Conservation (phyloP, 2,797 vertebrate genomes). For the Sebastes matsubarae region DNA sequence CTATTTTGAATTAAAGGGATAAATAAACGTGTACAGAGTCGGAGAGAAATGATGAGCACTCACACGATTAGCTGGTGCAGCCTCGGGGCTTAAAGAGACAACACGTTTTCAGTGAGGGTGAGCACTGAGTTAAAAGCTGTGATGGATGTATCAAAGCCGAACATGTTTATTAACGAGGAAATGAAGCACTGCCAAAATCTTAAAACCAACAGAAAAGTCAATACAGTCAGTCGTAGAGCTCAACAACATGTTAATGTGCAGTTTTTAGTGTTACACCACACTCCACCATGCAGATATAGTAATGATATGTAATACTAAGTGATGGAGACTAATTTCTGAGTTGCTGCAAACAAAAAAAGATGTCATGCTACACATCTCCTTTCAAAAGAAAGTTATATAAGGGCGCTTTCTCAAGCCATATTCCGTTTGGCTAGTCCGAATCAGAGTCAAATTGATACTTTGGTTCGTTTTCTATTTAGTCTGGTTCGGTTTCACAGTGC, state of each 20-base stretch:
- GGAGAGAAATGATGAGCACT: constrained; percentile 31
- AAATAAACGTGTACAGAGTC: constrained; percentile 22
- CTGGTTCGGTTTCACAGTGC: too few species aligned
- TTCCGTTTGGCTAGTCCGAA: too few species aligned
- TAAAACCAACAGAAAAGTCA: background rate
- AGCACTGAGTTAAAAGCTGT: constrained; percentile 16
- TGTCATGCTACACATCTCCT: background rate
- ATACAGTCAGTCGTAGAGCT: background rate
- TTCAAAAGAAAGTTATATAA: background rate
- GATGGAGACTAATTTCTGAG: background rate
- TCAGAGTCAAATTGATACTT: too few species aligned
- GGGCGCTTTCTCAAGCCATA: too few species aligned
- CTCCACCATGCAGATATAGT: background rate
- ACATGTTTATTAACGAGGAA: constrained; percentile 1
- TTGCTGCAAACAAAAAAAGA: background rate
- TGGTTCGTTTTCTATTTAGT: too few species aligned
- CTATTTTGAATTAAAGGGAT: constrained; percentile 27
- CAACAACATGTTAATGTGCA: background rate
- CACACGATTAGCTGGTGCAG: constrained; percentile 25
- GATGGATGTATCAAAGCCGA: constrained; percentile 15
- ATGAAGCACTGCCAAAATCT: background rate
- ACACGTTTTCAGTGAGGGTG: background rate
- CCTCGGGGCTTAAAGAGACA: constrained; percentile 22
- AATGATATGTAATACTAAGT: background rate
- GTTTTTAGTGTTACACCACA: background rate